A percentile compares a stretch with the other conserved stretches of the same genome.
These are phyloP conservation scores for Bergia sp. DNA, from an alignment of 92 coral and sea anemone genomes.

Conservation along the genomic window DNA sequence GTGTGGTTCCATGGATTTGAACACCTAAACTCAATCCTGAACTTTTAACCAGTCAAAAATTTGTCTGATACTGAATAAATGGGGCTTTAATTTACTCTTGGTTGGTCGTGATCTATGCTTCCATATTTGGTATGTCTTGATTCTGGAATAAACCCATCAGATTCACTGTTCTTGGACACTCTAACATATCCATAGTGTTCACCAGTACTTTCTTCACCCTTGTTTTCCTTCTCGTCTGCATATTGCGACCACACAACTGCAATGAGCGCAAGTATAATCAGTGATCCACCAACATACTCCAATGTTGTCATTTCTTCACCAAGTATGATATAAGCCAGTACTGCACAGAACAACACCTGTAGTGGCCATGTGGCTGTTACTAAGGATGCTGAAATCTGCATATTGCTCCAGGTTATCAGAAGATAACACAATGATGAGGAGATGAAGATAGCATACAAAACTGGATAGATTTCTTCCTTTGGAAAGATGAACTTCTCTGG, in stretches of 20 bases:
- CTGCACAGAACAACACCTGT: conserved; percentile 81
- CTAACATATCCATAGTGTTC: conserved; percentile 62
- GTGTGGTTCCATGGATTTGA: no score
- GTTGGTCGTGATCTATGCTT: conserved; percentile 18
- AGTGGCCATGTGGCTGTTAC: conserved; percentile 92
- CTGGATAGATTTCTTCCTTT: conserved; percentile 76
- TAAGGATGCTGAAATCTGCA: conserved; percentile 82
- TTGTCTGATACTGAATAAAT: no score
- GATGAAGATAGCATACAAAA: conserved; percentile 75
- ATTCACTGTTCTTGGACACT: conserved; percentile 48
- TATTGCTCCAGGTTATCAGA: conserved; percentile 86
- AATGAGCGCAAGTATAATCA: conserved; percentile 68
- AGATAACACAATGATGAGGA: conserved; percentile 78
- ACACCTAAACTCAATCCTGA: no score
- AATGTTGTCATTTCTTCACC: conserved; percentile 66
- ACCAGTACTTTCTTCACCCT: conserved; percentile 3
- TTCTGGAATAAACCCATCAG: conserved; percentile 60
- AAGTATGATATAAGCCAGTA: conserved; percentile 74
- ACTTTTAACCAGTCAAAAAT: no score
- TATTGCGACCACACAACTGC: conserved; percentile 85
- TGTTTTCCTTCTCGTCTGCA: conserved; percentile 54
- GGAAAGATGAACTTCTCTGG: conserved; percentile 83
- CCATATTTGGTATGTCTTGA: conserved; percentile 28
- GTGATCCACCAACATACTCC: conserved; percentile 70
- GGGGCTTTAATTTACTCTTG: not conserved